Percentiles rank a stretch among this genome's conserved stretches.
Conservation (phyloP, 2,113 vertebrate genomes). For the Dromiciops gliroides region DNA sequence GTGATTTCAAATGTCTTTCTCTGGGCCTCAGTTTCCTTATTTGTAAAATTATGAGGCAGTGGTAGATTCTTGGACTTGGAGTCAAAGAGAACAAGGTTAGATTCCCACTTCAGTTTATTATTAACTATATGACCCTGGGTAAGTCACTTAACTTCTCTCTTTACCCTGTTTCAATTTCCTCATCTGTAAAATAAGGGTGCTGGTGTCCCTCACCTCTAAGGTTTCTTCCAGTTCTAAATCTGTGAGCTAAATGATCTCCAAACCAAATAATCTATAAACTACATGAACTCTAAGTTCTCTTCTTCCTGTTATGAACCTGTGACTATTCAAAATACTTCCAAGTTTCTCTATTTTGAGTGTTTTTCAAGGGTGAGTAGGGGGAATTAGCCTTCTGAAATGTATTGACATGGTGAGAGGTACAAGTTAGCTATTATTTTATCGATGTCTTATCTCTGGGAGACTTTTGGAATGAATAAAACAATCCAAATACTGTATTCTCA, state of each 20-base stretch:
- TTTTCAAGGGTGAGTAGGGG: not conserved
- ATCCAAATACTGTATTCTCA: not conserved
- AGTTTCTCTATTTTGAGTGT: not conserved
- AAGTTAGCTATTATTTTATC: not conserved
- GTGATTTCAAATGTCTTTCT: not conserved
- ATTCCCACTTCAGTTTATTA: not conserved
- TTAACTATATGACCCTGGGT: not conserved
- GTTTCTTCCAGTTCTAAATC: not conserved
- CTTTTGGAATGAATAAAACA: not conserved
- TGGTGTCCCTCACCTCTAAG: not conserved
- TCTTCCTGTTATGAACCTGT: not conserved
- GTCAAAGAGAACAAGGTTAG: not conserved
- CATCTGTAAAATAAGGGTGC: not conserved
- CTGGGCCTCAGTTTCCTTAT: not conserved
- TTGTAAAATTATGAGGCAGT: not conserved
- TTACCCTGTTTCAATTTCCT: not conserved
- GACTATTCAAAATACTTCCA: not conserved
- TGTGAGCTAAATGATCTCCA: not conserved
- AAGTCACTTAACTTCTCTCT: not conserved
- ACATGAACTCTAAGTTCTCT: not conserved
- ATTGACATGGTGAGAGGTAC: not conserved
- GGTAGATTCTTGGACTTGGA: not conserved
- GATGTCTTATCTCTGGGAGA: not conserved
- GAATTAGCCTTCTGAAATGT: constrained; percentile 3
- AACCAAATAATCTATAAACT: not conserved